Base-by-base conservation (phyloP, 1,140 invertebrate species). In the Rhyacophila brunnea region DNA sequence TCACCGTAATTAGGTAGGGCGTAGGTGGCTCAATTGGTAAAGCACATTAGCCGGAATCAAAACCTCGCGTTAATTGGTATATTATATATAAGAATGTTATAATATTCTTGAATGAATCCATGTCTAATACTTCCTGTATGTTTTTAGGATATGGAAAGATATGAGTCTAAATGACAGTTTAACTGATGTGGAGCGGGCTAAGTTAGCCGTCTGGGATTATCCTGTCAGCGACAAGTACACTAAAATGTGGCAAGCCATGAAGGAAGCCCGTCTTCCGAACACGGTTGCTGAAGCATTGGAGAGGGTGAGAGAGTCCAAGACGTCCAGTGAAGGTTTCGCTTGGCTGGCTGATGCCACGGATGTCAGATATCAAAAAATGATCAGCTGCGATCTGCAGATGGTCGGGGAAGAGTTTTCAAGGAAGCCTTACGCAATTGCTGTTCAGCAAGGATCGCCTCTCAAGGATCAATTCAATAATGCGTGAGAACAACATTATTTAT, bases 181-280 rank as follows among this genome's bases (percentile, higher is more conserved):
- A 13, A 87, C 85, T 9, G 90, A 94, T 35, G 83, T 94, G 0
- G 93, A 98, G 70, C 77, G 95, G 45, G 91, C 95, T 0, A 93
- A 96, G 72, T 72, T 98, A 10, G 95, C 96, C 0, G 96, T 99
- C 0, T 99, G 96, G 96, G 96, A 99, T 73, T 99, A 98, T 75
- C 96, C 96, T 0, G 94, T 98, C 0, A 95, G 92, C 66, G 95
- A 99, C 73, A 98, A 96, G 68, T 99, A 96, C 73, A 98, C 94
- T 1, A 98, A 98, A 74, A 96, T 99, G 86, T 97, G 95, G 89
- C 90, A 96, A 71, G 92, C 93, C 0, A 99, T 99, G 95, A 86
- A 91, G 67, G 93, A 96, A 64, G 89, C 93, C 0, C 83, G 80
- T 0, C 82, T 98, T 15, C 95, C 96, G 0, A 78, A 81, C 13